Percentiles rank a stretch among this genome's conserved stretches.
Conservation (phyloP, 1,140 invertebrate species). For the Reticulitermes speratus region DNA sequence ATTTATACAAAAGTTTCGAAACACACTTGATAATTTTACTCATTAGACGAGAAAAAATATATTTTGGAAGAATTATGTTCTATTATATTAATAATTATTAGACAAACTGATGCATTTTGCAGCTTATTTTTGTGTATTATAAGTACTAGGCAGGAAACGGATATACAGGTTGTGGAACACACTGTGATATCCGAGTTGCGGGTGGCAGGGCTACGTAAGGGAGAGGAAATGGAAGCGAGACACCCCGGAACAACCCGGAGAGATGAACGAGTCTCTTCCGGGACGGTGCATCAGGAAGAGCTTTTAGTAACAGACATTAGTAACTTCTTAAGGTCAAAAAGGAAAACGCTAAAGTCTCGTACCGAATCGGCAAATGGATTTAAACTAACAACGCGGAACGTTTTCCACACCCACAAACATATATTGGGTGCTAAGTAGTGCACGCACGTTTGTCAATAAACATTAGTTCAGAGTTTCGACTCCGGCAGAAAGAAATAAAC, state of each 20-base stretch:
- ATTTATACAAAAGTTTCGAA: no score
- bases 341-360: background rate
- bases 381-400: background rate
- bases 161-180: background rate
- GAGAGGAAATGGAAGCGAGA: background rate
- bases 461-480: no score
- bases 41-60: no score
- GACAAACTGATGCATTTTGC: no score
- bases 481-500: no score
- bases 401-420: background rate
- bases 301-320: conserved; percentile 28
- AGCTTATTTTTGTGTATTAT: no score
- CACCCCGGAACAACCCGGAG: background rate
- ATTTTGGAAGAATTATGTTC: no score
- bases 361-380: background rate
- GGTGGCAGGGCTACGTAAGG: background rate
- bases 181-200: background rate
- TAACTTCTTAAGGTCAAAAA: background rate
- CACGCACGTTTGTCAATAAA: no score
- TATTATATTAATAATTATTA: no score
- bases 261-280: conserved; percentile 26
- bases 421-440: no score
- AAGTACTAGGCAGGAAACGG: no score
- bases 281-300: background rate
- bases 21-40: no score